These are phyloP conservation scores for Callaeas wilsoni DNA, from an alignment of 2,113 vertebrate genomes.

Conservation along the genomic window DNA sequence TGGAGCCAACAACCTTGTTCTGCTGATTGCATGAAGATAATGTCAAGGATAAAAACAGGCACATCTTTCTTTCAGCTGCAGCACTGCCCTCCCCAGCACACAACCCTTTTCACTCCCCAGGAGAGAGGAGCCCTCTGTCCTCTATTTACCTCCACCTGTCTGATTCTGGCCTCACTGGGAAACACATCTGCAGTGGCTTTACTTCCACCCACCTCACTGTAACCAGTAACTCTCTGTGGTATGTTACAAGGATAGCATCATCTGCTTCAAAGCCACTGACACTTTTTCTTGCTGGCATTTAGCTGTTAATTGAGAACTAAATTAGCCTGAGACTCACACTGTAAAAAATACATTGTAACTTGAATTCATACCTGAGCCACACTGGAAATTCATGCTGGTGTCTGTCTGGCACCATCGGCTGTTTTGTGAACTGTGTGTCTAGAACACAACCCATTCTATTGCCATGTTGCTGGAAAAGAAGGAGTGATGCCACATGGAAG, in stretches of 20 bases:
- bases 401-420: fast-evolving
- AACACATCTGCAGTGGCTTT: slow-evolving; percentile 6
- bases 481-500: neutral
- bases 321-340: neutral
- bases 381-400: neutral
- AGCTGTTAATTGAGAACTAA: neutral
- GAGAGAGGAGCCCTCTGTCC: neutral
- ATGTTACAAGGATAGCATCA: neutral
- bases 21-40: neutral
- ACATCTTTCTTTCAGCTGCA: neutral
- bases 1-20: neutral
- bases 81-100: neutral
- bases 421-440: neutral
- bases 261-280: neutral
- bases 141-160: neutral
- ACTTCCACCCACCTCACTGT: neutral
- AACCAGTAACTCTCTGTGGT: neutral
- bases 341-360: neutral
- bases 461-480: neutral
- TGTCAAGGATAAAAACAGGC: neutral
- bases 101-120: neutral
- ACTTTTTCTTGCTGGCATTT: neutral
- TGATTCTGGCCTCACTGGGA: slow-evolving; percentile 1
- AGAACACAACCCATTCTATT: neutral
- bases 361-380: neutral